Base-by-base conservation (phyloP, 2,113 vertebrate species). In the Elephantulus edwardii region DNA sequence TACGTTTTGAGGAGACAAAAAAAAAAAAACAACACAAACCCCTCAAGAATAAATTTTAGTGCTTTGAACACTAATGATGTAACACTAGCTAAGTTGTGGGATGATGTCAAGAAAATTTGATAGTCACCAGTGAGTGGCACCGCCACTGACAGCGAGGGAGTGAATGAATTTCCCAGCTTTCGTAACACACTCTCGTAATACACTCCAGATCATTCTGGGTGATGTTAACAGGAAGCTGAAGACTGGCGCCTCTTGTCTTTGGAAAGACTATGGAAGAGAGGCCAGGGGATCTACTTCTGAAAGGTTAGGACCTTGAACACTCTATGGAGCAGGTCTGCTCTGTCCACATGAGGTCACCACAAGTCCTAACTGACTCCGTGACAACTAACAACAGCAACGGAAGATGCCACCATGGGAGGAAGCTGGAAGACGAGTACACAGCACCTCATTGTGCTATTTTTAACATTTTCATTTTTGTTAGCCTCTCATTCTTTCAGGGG, bases 401-500 rank as follows among this genome's bases (percentile, higher is more conserved):
- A 24, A 56, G 54, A 24, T 16, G 54, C 30, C 17, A 33, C n/a
- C n/a, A n/a, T n/a, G n/a, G n/a, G n/a, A n/a, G 66, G 2, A 68
- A 13, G 20, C 26, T 52, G 80, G 8, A 10, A 16, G 17, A 17
- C 52, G 70, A 10, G 28, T 33, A 2, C 9, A 6, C 10, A 7
- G 48, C 30, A 79, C 7, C 48, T 54, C 9, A 0, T 5, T 4
- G 46, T 4, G 46, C 46, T 40, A 17, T 42, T 11, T 17, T 60
- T 28, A n/a, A 13, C 64, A 60, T 20, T 30, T 79, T n/a, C n/a
- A n/a, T n/a, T 66, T 42, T 38, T 33, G 8, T 14, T 19, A 26
- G 8, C 71, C 58, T 52, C 2, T 70, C 35, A 24, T 70, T 40
- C n/a, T 78, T 91, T 95, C 68, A n/a, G 84, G 77, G n/a, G n/a